Evolutionary conservation across 2,113 vertebrate genomes (phyloP).

Genomic region (Trachemys scripta): DNA sequence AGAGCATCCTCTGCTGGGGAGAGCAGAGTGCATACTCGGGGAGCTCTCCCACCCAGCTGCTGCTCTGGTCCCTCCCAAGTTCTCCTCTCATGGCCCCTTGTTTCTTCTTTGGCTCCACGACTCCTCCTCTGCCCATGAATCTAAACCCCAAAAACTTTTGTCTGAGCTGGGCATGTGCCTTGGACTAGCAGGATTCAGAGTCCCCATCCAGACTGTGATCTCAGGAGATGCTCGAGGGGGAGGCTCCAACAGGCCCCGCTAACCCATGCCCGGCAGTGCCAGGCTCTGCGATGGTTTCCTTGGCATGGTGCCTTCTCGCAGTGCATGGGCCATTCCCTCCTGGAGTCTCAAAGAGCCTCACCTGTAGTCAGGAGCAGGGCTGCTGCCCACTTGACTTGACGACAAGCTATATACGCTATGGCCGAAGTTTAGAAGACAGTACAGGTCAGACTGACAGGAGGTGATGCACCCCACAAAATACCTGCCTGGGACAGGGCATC

Average conservation of each 20-base stretch:
- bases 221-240: neutral
- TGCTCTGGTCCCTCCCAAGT: neutral
- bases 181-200: neutral
- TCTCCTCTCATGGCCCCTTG: neutral
- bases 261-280: neutral
- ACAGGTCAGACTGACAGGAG: neutral
- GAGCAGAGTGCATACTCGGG: too few species aligned
- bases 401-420: neutral
- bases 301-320: neutral
- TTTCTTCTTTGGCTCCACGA: neutral
- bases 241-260: neutral
- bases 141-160: neutral
- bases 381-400: neutral
- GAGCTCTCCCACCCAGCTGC: neutral
- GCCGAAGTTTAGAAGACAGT: neutral
- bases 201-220: neutral
- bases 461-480: neutral
- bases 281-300: neutral
- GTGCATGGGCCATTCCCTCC: neutral
- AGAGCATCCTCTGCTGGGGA: too few species aligned
- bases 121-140: neutral
- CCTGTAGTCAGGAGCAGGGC: neutral
- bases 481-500: neutral
- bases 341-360: neutral
- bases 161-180: neutral